phyloP scores from a whole-genome alignment of 2,113 vertebrate species.

The Pangasianodon hypophthalmus region DNA sequence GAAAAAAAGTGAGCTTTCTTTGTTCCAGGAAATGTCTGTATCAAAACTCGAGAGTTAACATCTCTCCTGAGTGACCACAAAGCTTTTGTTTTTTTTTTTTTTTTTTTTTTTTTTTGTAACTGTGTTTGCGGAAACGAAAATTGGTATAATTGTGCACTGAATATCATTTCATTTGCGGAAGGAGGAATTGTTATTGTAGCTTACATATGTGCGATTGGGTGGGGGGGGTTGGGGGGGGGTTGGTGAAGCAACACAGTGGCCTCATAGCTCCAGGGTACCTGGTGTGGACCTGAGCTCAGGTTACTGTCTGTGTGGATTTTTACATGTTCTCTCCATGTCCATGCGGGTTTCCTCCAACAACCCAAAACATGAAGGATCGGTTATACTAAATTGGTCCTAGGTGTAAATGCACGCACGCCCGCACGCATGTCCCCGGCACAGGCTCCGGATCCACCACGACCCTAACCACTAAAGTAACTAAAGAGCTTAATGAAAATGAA shows the following conservation, averaged over 20 bases:
- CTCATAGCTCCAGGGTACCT: not conserved
- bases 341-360: not conserved
- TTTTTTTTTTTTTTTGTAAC: not conserved
- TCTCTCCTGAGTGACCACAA: not conserved
- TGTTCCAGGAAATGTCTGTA: slow-evolving; percentile 31
- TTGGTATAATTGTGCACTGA: not conserved
- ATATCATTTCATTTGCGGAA: not conserved
- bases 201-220: too few species aligned
- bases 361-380: not conserved
- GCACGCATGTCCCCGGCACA: too few species aligned
- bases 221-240: too few species aligned
- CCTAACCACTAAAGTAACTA: not conserved
- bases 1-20: not conserved
- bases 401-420: too few species aligned
- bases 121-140: not conserved
- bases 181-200: not conserved
- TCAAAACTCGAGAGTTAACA: not conserved
- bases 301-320: not conserved
- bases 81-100: not conserved
- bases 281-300: not conserved
- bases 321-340: not conserved
- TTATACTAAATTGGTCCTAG: not conserved
- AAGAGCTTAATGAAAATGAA: not conserved
- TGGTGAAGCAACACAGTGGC: too few species aligned
- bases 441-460: not conserved